These are phyloP conservation scores for Poecile atricapillus DNA, from an alignment of 2,113 vertebrate genomes.

Conservation along the genomic window DNA sequence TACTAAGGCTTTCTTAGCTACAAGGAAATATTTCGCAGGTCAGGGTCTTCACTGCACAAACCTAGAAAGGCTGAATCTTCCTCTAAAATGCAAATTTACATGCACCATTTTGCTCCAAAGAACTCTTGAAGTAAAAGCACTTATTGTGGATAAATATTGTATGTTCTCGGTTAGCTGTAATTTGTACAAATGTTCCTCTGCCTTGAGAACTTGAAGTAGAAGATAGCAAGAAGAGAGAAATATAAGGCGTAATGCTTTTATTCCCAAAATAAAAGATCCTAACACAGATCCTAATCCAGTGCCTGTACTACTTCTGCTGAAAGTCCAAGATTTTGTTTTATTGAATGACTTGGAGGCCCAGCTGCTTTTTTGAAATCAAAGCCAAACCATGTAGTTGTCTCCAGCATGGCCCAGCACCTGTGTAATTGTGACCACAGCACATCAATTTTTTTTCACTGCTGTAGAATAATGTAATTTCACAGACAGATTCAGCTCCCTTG, in stretches of 20 bases:
- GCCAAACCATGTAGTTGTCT: background rate
- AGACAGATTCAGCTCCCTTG: background rate
- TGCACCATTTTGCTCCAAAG: background rate
- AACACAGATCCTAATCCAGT: background rate
- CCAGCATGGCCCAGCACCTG: background rate
- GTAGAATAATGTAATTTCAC: background rate
- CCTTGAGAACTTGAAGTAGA: background rate
- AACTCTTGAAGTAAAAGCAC: background rate
- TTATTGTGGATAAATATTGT: background rate
- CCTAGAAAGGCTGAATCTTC: background rate
- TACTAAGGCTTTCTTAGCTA: background rate
- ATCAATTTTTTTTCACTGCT: background rate
- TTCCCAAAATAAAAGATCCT: too few relatives aligned
- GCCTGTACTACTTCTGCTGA: background rate
- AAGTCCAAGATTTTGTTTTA: background rate
- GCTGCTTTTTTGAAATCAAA: background rate
- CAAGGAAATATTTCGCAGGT: background rate
- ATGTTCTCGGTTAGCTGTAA: background rate
- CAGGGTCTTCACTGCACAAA: background rate
- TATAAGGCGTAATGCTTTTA: accelerated
- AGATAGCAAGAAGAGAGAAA: background rate
- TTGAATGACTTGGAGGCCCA: background rate
- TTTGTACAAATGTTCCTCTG: background rate
- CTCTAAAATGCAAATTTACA: background rate
- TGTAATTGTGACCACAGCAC: background rate